A percentile compares a stretch with the other conserved stretches of the same genome.
phyloP scores from a whole-genome alignment of 2,888 invertebrate genomes.

The Diploptera punctata region DNA sequence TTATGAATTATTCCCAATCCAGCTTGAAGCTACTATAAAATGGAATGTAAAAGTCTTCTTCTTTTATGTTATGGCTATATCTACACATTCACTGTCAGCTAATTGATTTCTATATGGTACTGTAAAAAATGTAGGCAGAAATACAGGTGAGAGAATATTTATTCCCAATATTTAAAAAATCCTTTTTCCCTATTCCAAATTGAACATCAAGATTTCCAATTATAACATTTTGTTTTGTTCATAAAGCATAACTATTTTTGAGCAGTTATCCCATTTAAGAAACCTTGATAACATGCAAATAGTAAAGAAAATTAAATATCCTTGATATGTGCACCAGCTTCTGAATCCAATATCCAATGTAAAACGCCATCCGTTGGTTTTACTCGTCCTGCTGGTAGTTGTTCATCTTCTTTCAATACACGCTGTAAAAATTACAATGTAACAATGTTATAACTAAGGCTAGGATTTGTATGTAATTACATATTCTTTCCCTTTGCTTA shows the following conservation, averaged over 20 bases:
- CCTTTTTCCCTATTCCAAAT: background rate
- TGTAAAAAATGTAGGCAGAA: background rate
- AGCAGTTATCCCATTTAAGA: background rate
- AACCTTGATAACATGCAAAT: background rate
- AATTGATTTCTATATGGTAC: background rate
- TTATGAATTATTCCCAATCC: too few relatives aligned
- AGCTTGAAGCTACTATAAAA: too few relatives aligned
- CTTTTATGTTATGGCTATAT: too few relatives aligned
- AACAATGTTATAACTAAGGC: too few relatives aligned
- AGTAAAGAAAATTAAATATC: conserved; percentile 8
- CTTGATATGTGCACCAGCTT: conserved; percentile 38
- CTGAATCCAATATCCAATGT: conserved; percentile 58
- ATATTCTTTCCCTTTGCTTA: too few relatives aligned
- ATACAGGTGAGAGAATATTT: background rate
- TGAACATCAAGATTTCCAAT: background rate
- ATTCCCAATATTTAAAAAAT: background rate
- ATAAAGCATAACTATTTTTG: background rate
- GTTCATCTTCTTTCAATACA: conserved; percentile 76
- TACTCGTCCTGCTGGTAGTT: conserved; percentile 79
- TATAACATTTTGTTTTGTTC: background rate
- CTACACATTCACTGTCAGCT: background rate
- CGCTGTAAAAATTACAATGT: conserved; percentile 76
- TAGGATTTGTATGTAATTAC: too few relatives aligned
- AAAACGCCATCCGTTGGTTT: conserved; percentile 72
- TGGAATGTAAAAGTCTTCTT: too few relatives aligned